phyloP scores from a whole-genome alignment of 2,797 vertebrate genomes.

The Dallia pectoralis region DNA sequence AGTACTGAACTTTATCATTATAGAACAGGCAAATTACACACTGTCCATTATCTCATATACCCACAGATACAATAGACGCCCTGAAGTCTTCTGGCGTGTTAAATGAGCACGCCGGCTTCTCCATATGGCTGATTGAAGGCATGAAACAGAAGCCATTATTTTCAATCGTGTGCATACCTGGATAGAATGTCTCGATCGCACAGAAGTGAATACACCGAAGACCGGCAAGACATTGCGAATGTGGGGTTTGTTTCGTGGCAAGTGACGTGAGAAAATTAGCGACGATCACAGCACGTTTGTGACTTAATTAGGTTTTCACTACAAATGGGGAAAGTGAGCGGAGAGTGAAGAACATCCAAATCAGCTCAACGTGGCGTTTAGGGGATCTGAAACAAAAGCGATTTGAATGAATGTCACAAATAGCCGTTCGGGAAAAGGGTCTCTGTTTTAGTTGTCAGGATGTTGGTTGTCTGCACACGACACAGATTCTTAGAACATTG shows the following conservation, averaged over 20 bases:
- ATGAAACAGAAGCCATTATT: not conserved
- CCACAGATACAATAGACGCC: not conserved
- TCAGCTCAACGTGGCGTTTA: not conserved
- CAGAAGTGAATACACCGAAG: constrained; percentile 24
- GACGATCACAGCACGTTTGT: not conserved
- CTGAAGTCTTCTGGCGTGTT: not conserved
- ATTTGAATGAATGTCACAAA: not conserved
- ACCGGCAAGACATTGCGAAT: not conserved
- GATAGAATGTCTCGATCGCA: constrained; percentile 16
- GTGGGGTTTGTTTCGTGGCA: constrained; percentile 5
- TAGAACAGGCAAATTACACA: not conserved
- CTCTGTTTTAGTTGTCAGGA: not conserved
- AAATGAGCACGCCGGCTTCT: not conserved
- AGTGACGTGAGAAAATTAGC: not conserved
- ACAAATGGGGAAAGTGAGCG: not conserved
- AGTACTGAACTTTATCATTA: not conserved
- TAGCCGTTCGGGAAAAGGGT: not conserved
- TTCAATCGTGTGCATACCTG: not conserved
- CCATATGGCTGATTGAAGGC: not conserved
- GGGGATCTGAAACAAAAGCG: not conserved
- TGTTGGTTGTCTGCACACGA: no score
- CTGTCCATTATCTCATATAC: not conserved
- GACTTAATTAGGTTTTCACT: constrained; percentile 5
- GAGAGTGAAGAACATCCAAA: not conserved
- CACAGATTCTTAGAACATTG: no score